Evolutionary conservation across 2,888 invertebrate species (phyloP).

Genomic region (Tiliacea aurago): DNA sequence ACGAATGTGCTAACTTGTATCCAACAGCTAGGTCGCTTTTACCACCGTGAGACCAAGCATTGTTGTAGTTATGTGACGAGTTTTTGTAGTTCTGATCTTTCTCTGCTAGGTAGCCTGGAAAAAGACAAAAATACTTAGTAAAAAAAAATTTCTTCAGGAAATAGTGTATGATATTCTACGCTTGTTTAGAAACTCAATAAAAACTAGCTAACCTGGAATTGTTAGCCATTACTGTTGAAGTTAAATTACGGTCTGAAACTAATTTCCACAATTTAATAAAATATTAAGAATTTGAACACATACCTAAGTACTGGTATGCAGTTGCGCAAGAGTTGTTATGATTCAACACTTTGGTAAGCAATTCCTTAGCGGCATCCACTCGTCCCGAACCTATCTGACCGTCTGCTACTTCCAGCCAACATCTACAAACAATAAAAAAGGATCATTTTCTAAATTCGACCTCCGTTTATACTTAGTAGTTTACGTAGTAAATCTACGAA

Average conservation of each 20-base stretch:
- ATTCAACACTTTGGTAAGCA: conserved; percentile 94
- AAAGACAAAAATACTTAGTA: neutral
- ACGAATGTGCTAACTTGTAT: conserved; percentile 97
- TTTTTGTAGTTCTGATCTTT: conserved; percentile 97
- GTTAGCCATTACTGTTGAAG: neutral
- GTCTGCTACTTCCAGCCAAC: conserved; percentile 98
- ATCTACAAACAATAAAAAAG: conserved; percentile 84
- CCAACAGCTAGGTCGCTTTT: conserved; percentile 96
- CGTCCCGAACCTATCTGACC: conserved; percentile 93
- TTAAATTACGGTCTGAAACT: too few relatives aligned
- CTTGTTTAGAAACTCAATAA: neutral
- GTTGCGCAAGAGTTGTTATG: conserved; percentile 97
- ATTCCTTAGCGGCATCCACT: conserved; percentile 95
- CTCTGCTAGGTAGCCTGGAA: conserved; percentile 95
- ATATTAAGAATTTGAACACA: conserved; percentile 16
- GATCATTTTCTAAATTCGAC: neutral
- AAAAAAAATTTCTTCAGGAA: neutral
- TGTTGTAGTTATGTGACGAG: conserved; percentile 95
- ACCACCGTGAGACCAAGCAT: conserved; percentile 96
- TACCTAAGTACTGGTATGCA: conserved; percentile 95
- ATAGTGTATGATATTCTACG: neutral
- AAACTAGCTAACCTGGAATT: neutral
- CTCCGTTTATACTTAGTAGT: neutral
- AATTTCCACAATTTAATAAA: too few relatives aligned
- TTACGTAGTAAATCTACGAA: neutral